Percentiles rank a stretch among this genome's conserved stretches.
Evolutionary conservation across 2,888 invertebrate species (phyloP).

Genomic region (Cosmorhoe ocellata): DNA sequence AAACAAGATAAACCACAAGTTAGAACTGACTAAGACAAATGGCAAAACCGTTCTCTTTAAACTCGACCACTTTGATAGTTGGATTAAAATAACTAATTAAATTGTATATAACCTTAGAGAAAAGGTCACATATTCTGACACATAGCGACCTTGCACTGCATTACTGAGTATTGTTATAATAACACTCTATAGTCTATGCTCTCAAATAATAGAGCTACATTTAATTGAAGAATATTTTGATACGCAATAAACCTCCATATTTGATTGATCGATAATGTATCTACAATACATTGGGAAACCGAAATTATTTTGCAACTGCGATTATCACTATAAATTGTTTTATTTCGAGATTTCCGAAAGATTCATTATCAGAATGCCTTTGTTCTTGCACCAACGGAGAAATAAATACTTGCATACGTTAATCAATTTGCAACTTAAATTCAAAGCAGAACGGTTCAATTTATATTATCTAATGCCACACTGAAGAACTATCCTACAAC

Average conservation of each 20-base stretch:
- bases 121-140: slow-evolving; percentile 52
- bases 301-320: slow-evolving; percentile 29
- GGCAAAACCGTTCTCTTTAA: slow-evolving; percentile 22
- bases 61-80: slow-evolving; percentile 12
- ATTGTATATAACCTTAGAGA: slow-evolving; percentile 52
- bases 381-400: slow-evolving; percentile 4
- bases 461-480: neutral
- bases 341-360: slow-evolving; percentile 25
- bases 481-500: neutral
- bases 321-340: slow-evolving; percentile 28
- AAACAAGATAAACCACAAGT: slow-evolving; percentile 24
- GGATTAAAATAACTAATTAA: slow-evolving; percentile 56
- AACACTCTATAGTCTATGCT: neutral
- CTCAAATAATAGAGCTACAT: slow-evolving; percentile 6
- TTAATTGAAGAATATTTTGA: too few species aligned
- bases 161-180: slow-evolving; percentile 1
- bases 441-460: neutral
- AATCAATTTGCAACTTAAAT: neutral
- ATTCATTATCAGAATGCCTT: slow-evolving; percentile 32
- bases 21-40: slow-evolving; percentile 42
- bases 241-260: slow-evolving; percentile 5
- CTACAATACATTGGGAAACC: slow-evolving; percentile 22
- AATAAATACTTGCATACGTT: neutral
- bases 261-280: slow-evolving; percentile 30
- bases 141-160: slow-evolving; percentile 39